Evolutionary conservation across 2,113 vertebrate genomes (phyloP).

Genomic region (Megaleporinus macrocephalus): DNA sequence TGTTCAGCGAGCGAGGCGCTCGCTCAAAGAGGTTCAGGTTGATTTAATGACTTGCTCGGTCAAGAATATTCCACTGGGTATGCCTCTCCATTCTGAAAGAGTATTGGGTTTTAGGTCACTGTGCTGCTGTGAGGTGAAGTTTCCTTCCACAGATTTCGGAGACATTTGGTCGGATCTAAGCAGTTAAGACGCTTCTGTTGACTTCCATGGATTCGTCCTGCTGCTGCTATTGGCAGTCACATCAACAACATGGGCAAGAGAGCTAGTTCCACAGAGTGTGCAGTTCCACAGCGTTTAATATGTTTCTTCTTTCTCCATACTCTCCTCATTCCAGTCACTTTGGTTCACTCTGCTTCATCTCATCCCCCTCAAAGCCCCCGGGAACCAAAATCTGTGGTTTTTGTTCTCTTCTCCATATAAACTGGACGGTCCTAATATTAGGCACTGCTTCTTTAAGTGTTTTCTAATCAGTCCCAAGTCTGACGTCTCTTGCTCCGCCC

Average conservation of each 20-base stretch:
- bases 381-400: too few species aligned
- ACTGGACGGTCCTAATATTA: too few species aligned
- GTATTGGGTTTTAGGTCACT: background rate
- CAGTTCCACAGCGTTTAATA: background rate
- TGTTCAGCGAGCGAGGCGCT: background rate
- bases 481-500: too few species aligned
- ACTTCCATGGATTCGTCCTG: background rate
- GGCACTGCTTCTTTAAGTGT: too few species aligned
- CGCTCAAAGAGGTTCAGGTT: background rate
- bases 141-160: background rate
- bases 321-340: too few species aligned
- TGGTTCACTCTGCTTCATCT: too few species aligned
- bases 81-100: background rate
- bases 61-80: background rate
- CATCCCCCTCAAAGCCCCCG: too few species aligned
- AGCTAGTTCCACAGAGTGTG: background rate
- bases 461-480: too few species aligned
- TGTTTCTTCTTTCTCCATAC: background rate
- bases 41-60: background rate
- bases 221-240: constrained; percentile 3
- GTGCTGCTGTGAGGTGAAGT: background rate
- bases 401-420: too few species aligned
- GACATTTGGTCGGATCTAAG: background rate
- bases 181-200: background rate
- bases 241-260: background rate